Percentiles rank a stretch among this genome's conserved stretches.
phyloP scores from a whole-genome alignment of 2,797 vertebrate genomes.

The Pagetopsis macropterus region DNA sequence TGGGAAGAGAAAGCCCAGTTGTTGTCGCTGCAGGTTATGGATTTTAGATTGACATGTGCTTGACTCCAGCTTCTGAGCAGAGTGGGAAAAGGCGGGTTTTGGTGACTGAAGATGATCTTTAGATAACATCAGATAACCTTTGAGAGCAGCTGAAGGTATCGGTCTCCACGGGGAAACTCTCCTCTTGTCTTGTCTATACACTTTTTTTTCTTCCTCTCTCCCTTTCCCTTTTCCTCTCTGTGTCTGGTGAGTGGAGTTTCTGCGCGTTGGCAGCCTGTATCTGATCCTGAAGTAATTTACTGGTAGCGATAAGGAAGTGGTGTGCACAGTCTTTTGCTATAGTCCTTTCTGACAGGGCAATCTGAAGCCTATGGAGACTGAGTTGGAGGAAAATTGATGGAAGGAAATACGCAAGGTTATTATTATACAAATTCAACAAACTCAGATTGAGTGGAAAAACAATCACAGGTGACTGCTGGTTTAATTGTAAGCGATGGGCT shows the following conservation, averaged over 20 bases:
- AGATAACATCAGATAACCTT: conserved; percentile 79
- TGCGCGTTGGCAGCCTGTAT: conserved; percentile 78
- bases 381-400: conserved; percentile 66
- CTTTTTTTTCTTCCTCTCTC: conserved; percentile 27
- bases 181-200: conserved; percentile 72
- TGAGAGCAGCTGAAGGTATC: conserved; percentile 70
- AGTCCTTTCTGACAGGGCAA: conserved; percentile 75
- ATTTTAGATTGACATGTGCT: conserved; percentile 70
- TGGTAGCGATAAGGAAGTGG: conserved; percentile 80
- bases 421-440: conserved; percentile 53
- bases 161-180: conserved; percentile 63
- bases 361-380: conserved; percentile 60
- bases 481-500: conserved; percentile 38
- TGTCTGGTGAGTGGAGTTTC: conserved; percentile 72
- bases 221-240: conserved; percentile 41
- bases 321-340: conserved; percentile 68
- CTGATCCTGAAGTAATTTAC: conserved; percentile 82
- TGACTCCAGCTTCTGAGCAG: conserved; percentile 63
- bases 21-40: conserved; percentile 59
- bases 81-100: conserved; percentile 56
- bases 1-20: conserved; percentile 21
- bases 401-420: conserved; percentile 51
- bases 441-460: conserved; percentile 55
- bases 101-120: conserved; percentile 77
- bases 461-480: conserved; percentile 43